These are phyloP conservation scores for Champsocephalus esox DNA, from an alignment of 2,797 vertebrate genomes.

Conservation along the genomic window DNA sequence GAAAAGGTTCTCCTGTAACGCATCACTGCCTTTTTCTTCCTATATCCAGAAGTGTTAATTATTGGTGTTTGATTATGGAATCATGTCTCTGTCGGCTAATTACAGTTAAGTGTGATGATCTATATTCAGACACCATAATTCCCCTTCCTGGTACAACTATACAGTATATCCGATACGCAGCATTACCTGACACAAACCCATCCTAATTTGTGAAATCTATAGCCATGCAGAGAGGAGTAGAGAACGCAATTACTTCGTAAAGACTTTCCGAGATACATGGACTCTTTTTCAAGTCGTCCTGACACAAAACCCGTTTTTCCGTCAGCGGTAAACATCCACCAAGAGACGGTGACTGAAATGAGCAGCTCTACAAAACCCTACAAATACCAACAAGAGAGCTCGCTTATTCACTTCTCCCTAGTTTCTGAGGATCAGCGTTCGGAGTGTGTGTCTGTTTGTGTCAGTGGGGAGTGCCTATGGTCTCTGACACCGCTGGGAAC, in stretches of 20 bases:
- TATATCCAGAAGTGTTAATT: conserved; percentile 10
- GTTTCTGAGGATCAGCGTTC: conserved; percentile 38
- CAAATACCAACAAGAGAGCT: conserved; percentile 25
- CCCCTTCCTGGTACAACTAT: background rate
- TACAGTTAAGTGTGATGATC: conserved; percentile 5
- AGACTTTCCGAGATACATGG: conserved; percentile 40
- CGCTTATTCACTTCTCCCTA: conserved; percentile 21
- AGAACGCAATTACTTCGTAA: conserved; percentile 45
- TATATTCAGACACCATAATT: background rate
- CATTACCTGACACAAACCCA: conserved; percentile 19
- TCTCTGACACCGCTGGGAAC: conserved; percentile 52
- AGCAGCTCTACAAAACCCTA: conserved; percentile 34
- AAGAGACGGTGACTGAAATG: conserved; percentile 10
- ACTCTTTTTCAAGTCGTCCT: conserved; percentile 20
- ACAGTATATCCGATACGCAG: background rate
- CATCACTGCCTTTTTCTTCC: conserved; percentile 29
- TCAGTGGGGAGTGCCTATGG: conserved; percentile 37
- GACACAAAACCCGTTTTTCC: conserved; percentile 15
- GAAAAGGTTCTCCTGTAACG: conserved; percentile 20
- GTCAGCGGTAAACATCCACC: conserved; percentile 46
- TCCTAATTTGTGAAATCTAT: conserved; percentile 24
- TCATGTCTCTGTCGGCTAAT: background rate
- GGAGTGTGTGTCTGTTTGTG: conserved; percentile 35
- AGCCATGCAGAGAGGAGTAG: conserved; percentile 10
- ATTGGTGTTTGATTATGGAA: conserved; percentile 33